Percentiles rank a stretch among this genome's conserved stretches.
Evolutionary conservation across 2,797 vertebrate species (phyloP).

Genomic region (Eremophila alpestris): DNA sequence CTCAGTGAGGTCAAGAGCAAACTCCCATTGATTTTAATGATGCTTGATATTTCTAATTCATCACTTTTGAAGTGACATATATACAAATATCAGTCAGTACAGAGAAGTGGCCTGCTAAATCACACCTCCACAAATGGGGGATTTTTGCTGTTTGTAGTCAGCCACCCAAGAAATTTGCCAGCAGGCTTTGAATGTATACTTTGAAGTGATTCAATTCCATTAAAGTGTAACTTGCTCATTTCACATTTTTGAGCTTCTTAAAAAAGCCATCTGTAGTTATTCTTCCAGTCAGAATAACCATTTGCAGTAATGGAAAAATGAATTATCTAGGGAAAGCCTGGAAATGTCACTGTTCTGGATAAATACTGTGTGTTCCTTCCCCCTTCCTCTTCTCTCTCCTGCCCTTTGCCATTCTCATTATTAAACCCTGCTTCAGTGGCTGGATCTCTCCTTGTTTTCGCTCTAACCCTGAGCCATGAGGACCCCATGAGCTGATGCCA

Average conservation of each 20-base stretch:
- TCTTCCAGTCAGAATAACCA: conserved; percentile 43
- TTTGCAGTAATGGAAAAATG: conserved; percentile 36
- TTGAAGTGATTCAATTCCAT: conserved; percentile 47
- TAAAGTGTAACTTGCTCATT: conserved; percentile 28
- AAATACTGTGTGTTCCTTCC: not conserved
- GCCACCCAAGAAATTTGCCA: conserved; percentile 24
- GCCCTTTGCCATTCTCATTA: not conserved
- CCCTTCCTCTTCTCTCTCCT: not conserved
- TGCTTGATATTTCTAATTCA: conserved; percentile 29
- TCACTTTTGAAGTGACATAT: conserved; percentile 42
- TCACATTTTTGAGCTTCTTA: conserved; percentile 29
- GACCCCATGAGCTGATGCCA: not conserved
- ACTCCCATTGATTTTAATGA: conserved; percentile 43
- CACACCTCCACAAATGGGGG: conserved; percentile 9
- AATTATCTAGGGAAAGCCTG: conserved; percentile 13
- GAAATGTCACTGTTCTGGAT: not conserved
- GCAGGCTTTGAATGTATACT: conserved; percentile 15
- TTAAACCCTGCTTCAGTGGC: not conserved
- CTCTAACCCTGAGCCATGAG: not conserved
- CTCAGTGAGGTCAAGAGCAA: conserved; percentile 42
- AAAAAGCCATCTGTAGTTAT: conserved; percentile 32
- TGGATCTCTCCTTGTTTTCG: not conserved
- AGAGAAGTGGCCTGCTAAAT: conserved; percentile 3
- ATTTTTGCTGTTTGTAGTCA: not conserved
- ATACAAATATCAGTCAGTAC: conserved; percentile 14